Base-by-base conservation (phyloP, 2,797 vertebrate genomes). In the Naso thynnoides region DNA sequence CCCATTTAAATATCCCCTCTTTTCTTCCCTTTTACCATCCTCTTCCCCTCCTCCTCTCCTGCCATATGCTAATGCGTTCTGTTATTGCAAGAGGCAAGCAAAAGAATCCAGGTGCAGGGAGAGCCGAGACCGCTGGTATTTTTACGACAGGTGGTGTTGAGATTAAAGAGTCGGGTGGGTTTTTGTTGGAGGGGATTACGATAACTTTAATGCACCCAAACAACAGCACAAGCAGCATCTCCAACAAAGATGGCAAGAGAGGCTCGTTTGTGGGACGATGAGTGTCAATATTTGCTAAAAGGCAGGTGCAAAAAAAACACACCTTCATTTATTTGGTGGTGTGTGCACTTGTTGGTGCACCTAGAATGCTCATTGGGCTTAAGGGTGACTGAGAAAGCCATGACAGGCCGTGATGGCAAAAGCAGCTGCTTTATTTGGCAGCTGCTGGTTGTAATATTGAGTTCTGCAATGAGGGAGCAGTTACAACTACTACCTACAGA, bases 1-100 rank as follows among this genome's bases (percentile, higher is more conserved):
- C 96, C 95, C 96, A 98, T 98, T 95, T 96, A 95, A 98, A 98
- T 97, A 93, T 94, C 71, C 44, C 72, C 89, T 82, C 93, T 93
- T 95, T 95, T 89, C 93, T 95, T 95, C 93, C 90, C 92, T 95
- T 94, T 93, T 88, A 93, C 86, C 88, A 91, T 89, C 89, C 44
- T 86, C 76, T 80, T 90, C 90, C 88, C 91, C 92, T 86, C 94
- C 95, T 93, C 90, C 86, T 93, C 93, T 96, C 92, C 92, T 94
- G 92, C 95, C 95, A 91, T 96, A 96, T 98, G 96, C 94, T 97
- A 96, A 97, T 97, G 94, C 88, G 65, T 93, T 82, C 93, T 91
- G 88, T 92, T 81, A 88, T 91, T 90, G 85, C 90, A 93, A 94
- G 94, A 91, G 92, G 90, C 91, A 76, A 94, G 94, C 85, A 77